Evolutionary conservation across 2,113 vertebrate species (phyloP).

Genomic region (Phylloscopus trochiloides): DNA sequence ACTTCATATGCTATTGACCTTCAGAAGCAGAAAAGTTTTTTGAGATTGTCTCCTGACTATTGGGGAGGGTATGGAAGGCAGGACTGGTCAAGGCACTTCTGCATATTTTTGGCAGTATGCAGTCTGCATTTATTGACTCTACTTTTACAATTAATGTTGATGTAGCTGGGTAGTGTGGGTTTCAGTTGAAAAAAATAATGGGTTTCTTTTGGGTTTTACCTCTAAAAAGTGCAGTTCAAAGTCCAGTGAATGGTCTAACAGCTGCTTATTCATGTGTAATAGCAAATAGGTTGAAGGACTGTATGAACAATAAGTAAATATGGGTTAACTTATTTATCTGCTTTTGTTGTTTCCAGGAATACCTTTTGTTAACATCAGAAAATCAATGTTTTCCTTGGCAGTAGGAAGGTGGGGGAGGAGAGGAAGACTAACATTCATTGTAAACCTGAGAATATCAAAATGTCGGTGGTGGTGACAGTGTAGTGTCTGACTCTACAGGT

Average conservation of each 20-base stretch:
- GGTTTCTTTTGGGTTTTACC: background rate
- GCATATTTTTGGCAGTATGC: background rate
- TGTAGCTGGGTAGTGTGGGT: background rate
- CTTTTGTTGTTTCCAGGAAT: conserved; percentile 7
- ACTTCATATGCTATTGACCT: background rate
- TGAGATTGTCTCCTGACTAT: background rate
- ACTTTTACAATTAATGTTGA: background rate
- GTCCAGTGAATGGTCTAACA: background rate
- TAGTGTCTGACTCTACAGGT: background rate
- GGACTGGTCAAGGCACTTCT: background rate
- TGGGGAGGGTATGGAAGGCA: background rate
- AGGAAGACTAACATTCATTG: background rate
- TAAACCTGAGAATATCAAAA: background rate
- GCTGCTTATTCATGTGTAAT: conserved; percentile 9
- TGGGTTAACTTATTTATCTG: background rate
- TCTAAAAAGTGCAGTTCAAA: background rate
- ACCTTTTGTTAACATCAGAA: background rate
- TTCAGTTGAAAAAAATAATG: conserved; percentile 29
- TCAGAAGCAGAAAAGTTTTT: conserved; percentile 1
- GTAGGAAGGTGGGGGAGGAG: background rate
- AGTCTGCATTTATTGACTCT: background rate
- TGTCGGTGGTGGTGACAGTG: background rate
- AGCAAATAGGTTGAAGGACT: background rate
- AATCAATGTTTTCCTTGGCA: background rate
- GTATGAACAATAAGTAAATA: background rate